Conservation (phyloP, 1,140 invertebrate genomes). For the Apis dorsata region DNA sequence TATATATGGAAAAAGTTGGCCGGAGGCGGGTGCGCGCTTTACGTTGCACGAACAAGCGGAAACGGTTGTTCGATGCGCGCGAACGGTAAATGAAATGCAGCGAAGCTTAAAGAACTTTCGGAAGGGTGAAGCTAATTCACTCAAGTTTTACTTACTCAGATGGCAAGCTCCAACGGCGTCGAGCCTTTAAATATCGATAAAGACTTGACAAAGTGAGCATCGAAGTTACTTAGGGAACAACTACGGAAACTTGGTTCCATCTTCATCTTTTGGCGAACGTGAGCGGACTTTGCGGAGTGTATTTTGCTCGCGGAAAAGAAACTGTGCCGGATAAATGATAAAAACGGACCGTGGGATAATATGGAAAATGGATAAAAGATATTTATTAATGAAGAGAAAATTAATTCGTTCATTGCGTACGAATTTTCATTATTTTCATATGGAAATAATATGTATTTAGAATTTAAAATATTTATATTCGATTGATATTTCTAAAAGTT, state of each 20-base stretch:
- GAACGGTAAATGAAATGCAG: constrained; percentile 43
- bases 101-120: constrained; percentile 46
- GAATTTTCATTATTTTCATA: too few relatives aligned
- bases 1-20: constrained; percentile 30
- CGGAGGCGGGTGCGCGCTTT: neutral
- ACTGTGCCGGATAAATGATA: neutral
- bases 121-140: constrained; percentile 48
- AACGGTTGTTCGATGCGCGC: neutral
- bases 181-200: constrained; percentile 51
- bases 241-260: constrained; percentile 31
- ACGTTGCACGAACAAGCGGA: neutral
- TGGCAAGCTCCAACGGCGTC: constrained; percentile 19
- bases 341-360: neutral
- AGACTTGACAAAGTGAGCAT: constrained; percentile 52
- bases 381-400: too few relatives aligned
- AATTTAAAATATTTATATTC: too few relatives aligned
- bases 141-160: constrained; percentile 52
- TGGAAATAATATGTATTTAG: too few relatives aligned
- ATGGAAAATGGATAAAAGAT: too few relatives aligned
- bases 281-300: neutral
- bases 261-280: constrained; percentile 25
- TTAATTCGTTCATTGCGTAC: too few relatives aligned
- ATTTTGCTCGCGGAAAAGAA: constrained; percentile 1
- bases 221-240: constrained; percentile 45
- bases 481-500: too few relatives aligned